phyloP scores from a whole-genome alignment of 2,113 vertebrate genomes.

The Grammomys surdaster region DNA sequence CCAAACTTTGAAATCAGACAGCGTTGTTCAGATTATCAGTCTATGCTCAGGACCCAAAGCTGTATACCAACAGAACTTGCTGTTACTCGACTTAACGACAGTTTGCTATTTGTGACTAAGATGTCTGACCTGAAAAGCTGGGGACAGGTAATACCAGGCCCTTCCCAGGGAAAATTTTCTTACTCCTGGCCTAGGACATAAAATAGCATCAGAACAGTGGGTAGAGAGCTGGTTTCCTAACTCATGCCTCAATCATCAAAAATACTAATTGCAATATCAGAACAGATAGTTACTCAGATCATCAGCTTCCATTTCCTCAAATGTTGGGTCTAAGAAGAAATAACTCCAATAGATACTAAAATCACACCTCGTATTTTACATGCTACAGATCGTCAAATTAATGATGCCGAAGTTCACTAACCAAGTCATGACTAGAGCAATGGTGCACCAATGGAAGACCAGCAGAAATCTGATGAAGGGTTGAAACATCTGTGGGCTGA shows the following conservation, averaged over 20 bases:
- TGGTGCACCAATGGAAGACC: not conserved
- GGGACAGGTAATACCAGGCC: not conserved
- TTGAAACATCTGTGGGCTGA: not conserved
- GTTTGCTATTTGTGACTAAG: not conserved
- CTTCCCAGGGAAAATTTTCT: not conserved
- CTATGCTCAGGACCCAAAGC: not conserved
- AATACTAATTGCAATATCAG: not conserved
- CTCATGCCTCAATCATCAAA: constrained; percentile 6
- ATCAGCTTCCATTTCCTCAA: not conserved
- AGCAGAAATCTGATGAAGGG: not conserved
- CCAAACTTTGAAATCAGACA: not conserved
- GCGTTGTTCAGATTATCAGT: not conserved
- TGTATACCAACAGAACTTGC: not conserved
- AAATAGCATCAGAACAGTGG: not conserved
- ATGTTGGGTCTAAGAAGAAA: not conserved
- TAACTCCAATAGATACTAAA: not conserved
- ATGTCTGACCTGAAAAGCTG: not conserved
- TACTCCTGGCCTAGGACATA: not conserved
- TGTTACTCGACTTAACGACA: not conserved
- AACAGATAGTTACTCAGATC: not conserved
- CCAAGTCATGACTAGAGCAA: not conserved
- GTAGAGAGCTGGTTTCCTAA: not conserved
- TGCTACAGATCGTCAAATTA: not conserved
- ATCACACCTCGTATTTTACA: not conserved
- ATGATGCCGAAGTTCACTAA: not conserved